Percentiles rank a stretch among this genome's conserved stretches.
phyloP scores from a whole-genome alignment of 2,797 vertebrate species.

The Champsocephalus esox region DNA sequence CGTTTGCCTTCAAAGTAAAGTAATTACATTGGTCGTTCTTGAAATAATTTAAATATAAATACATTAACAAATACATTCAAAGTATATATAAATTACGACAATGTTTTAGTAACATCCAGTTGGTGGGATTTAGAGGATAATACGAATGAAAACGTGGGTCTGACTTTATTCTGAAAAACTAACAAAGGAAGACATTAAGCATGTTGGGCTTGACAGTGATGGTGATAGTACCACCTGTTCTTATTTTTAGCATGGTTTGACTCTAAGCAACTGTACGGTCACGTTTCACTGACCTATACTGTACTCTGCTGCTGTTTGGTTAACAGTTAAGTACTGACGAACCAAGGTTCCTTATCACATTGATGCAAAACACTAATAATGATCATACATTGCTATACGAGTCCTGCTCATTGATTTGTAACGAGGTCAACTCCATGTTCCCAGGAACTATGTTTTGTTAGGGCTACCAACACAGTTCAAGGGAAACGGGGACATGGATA shows the following conservation, averaged over 20 bases:
- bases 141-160: not conserved
- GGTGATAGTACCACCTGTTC: not conserved
- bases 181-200: not conserved
- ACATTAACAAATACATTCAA: fast-evolving
- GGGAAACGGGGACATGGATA: too few species aligned
- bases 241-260: not conserved
- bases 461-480: too few species aligned
- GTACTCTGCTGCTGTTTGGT: too few species aligned
- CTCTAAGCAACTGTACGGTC: not conserved
- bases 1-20: slow-evolving; percentile 7
- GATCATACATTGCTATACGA: not conserved
- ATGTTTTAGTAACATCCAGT: fast-evolving
- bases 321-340: too few species aligned
- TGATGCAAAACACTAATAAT: not conserved
- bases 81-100: fast-evolving
- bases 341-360: not conserved
- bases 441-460: too few species aligned
- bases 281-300: slow-evolving; percentile 1
- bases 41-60: fast-evolving
- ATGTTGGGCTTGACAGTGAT: not conserved
- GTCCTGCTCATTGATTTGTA: not conserved
- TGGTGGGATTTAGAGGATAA: not conserved
- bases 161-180: slow-evolving; percentile 26
- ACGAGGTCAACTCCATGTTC: too few species aligned
- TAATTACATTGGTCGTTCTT: fast-evolving